Conservation (phyloP, 1,140 invertebrate species). For the Ceratina japonica region DNA sequence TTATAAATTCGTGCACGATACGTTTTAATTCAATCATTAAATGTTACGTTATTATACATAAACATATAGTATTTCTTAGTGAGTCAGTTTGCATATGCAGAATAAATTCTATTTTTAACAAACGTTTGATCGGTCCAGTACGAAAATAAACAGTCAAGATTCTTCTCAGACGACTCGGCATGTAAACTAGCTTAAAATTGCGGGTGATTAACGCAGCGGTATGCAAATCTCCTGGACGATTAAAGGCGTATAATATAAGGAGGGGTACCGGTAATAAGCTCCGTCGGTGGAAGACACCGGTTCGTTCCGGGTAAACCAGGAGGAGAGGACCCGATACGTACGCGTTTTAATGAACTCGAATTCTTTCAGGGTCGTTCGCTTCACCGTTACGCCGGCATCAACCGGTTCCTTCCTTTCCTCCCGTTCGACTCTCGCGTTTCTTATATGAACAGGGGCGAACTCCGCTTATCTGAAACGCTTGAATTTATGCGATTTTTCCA, state of each 20-base stretch:
- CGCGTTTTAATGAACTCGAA: constrained; percentile 35
- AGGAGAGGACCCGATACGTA: constrained; percentile 10
- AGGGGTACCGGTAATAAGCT: neutral
- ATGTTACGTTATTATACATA: too few species aligned
- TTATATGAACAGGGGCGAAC: neutral
- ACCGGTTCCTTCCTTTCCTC: constrained; percentile 24
- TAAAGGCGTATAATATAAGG: neutral
- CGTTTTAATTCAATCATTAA: too few species aligned
- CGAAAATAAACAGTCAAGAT: too few species aligned
- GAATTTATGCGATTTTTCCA: too few species aligned
- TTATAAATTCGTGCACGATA: too few species aligned
- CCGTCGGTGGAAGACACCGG: neutral
- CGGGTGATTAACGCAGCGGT: neutral
- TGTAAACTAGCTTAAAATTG: neutral
- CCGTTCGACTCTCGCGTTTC: neutral
- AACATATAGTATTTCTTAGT: too few species aligned
- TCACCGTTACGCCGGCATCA: constrained; percentile 17
- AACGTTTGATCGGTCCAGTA: too few species aligned
- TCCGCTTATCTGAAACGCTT: constrained; percentile 25
- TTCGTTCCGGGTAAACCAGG: neutral
- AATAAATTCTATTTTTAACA: too few species aligned
- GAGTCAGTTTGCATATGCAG: too few species aligned
- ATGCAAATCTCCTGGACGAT: constrained; percentile 9
- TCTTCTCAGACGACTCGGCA: too few species aligned
- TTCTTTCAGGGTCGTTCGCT: constrained; percentile 19